A percentile compares a stretch with the other conserved stretches of the same genome.
These are phyloP conservation scores for Engraulis encrasicolus DNA, from an alignment of 2,113 vertebrate species.

Conservation along the genomic window DNA sequence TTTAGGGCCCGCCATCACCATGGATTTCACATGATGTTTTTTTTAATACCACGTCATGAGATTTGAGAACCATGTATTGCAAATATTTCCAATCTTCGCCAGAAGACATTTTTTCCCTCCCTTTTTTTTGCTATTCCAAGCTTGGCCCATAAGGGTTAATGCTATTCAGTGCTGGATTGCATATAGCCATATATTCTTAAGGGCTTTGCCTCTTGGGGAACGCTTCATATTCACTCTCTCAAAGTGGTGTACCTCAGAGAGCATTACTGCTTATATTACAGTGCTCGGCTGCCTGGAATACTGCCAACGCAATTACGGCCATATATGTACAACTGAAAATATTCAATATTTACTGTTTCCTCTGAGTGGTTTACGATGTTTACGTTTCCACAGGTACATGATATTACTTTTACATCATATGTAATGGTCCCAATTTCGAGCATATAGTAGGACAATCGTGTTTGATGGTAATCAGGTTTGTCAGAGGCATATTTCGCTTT, in stretches of 20 bases:
- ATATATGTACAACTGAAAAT: background rate
- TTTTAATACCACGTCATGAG: background rate
- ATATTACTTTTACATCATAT: conserved; percentile 16
- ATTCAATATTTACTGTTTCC: background rate
- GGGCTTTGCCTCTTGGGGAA: background rate
- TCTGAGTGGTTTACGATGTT: conserved; percentile 16
- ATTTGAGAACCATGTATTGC: background rate
- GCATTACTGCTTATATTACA: conserved; percentile 1
- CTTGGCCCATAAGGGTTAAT: background rate
- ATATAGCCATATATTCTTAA: conserved; percentile 3
- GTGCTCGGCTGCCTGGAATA: background rate
- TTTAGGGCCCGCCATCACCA: background rate
- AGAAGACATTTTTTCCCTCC: too few species aligned
- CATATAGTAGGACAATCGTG: background rate
- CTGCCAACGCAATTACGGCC: background rate
- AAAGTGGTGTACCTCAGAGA: background rate
- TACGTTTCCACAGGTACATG: background rate
- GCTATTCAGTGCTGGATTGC: background rate
- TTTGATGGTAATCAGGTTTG: background rate
- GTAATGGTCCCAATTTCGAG: background rate
- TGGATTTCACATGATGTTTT: background rate
- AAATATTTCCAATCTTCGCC: background rate
- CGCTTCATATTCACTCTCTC: background rate
- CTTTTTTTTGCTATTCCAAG: background rate
- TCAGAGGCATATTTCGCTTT: background rate